Evolutionary conservation across 2,113 vertebrate species (phyloP).

Genomic region (Todiramphus saurophagus): DNA sequence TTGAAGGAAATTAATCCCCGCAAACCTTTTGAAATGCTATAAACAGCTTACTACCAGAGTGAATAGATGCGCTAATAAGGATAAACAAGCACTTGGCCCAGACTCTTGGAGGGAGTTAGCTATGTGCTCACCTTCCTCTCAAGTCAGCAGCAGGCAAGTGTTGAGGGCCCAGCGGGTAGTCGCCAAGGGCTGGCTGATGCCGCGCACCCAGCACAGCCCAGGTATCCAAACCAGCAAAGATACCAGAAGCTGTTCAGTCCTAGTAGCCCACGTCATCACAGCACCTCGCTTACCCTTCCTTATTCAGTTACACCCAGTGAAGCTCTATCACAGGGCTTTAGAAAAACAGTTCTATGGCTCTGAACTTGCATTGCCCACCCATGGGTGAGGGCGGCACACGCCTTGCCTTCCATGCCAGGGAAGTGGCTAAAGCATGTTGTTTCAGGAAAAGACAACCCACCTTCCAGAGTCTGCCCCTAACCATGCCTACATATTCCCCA

Average conservation of each 20-base stretch:
- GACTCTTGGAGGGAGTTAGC: not conserved
- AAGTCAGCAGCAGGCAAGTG: fast-evolving
- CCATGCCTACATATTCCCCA: not conserved
- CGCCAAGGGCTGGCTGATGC: not conserved
- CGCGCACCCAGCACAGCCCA: not conserved
- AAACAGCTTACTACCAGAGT: not conserved
- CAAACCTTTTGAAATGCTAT: slow-evolving; percentile 23
- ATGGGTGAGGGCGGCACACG: fast-evolving
- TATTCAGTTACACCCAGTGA: not conserved
- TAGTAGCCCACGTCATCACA: not conserved
- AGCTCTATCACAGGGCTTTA: not conserved
- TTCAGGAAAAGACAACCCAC: not conserved
- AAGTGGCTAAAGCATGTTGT: not conserved
- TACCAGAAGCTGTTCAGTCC: not conserved
- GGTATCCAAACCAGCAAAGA: not conserved
- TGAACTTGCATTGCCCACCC: not conserved
- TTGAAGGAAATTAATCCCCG: not conserved
- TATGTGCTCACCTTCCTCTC: not conserved
- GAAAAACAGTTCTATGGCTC: not conserved
- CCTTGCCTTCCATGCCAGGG: not conserved
- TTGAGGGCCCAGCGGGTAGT: fast-evolving
- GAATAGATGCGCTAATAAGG: not conserved
- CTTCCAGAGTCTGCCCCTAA: not conserved
- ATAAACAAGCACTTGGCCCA: not conserved
- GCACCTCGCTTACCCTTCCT: fast-evolving